phyloP scores from a whole-genome alignment of 2,113 vertebrate species.

The Grammomys surdaster region DNA sequence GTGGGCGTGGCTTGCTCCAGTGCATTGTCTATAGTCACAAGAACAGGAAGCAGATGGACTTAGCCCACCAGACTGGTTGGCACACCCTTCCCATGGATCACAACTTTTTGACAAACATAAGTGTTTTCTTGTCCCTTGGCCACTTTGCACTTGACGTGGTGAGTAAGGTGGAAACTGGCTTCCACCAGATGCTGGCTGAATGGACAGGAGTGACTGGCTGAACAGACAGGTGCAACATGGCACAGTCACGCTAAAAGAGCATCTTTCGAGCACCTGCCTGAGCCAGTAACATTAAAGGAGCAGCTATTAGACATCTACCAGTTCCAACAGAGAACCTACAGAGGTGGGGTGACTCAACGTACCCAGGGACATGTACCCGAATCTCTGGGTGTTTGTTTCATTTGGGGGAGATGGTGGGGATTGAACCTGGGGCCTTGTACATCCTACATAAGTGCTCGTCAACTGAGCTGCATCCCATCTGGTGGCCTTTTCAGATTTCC shows the following conservation, averaged over 20 bases:
- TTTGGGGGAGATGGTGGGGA: neutral
- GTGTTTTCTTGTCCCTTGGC: rapidly evolving
- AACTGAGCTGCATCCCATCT: neutral
- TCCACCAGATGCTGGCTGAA: neutral
- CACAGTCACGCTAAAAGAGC: neutral
- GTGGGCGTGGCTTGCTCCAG: too few relatives aligned
- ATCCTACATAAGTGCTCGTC: neutral
- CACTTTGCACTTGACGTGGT: too few relatives aligned
- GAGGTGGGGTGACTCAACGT: neutral
- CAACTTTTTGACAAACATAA: neutral
- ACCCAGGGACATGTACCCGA: neutral
- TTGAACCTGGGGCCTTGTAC: neutral
- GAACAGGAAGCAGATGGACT: neutral
- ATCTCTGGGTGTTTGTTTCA: neutral
- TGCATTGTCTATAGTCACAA: neutral
- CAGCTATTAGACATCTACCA: neutral
- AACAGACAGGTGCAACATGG: neutral
- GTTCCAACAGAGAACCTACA: neutral
- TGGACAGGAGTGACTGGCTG: neutral
- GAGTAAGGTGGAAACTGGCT: neutral
- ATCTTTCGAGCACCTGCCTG: neutral
- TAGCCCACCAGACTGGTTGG: neutral
- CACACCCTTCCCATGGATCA: neutral
- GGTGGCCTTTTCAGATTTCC: neutral
- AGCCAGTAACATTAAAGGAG: neutral